phyloP scores from a whole-genome alignment of 2,797 vertebrate species.

The Capromys pilorides region DNA sequence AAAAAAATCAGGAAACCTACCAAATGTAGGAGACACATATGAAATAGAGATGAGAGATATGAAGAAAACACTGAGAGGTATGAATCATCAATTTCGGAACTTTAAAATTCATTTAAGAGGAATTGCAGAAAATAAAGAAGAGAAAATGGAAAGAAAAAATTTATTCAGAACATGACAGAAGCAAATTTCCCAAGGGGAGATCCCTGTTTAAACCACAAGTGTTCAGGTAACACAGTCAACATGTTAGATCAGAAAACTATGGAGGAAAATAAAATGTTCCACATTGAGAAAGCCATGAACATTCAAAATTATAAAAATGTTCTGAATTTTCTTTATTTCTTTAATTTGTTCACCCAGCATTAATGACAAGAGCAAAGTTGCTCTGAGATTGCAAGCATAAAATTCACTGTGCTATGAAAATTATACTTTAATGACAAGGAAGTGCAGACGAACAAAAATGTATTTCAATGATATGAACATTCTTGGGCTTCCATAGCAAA shows the following conservation, averaged over 20 bases:
- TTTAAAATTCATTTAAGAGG: neutral
- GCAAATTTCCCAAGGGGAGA: neutral
- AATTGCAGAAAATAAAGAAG: neutral
- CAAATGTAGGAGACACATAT: neutral
- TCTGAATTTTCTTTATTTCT: neutral
- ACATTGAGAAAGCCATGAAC: neutral
- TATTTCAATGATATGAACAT: neutral
- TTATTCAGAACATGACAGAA: neutral
- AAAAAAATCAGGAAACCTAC: neutral
- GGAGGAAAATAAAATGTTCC: neutral
- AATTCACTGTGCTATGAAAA: neutral
- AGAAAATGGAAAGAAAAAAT: neutral
- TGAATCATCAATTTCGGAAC: neutral
- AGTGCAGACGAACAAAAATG: neutral
- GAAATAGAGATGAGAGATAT: neutral
- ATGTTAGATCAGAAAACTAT: neutral
- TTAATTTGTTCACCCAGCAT: neutral
- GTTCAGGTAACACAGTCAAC: neutral
- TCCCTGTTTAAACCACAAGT: neutral
- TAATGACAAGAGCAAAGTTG: neutral
- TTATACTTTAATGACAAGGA: neutral
- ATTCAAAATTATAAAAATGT: neutral
- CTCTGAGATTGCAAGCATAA: neutral
- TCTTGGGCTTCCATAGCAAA: neutral
- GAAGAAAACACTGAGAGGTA: neutral